Conservation (phyloP, 2,113 vertebrate genomes). For the Myotis yumanensis region DNA sequence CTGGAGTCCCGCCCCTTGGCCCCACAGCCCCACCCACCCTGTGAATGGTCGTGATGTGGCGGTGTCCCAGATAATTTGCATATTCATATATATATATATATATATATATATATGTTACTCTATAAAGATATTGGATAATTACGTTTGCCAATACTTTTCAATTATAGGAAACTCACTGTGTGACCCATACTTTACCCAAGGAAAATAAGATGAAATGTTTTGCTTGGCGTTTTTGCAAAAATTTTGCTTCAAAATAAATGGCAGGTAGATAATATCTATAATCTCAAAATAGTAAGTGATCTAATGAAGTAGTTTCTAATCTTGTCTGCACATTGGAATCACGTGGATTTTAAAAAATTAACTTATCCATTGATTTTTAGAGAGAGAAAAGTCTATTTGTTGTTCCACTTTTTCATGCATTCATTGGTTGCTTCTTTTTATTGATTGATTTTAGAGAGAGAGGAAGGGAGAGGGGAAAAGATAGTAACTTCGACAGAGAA, state of each 20-base stretch:
- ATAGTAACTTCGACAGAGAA: no score
- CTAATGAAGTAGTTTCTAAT: background rate
- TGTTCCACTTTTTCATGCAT: background rate
- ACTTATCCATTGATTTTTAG: background rate
- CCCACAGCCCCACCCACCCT: no score
- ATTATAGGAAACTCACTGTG: background rate
- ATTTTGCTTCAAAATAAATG: background rate
- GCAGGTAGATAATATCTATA: background rate
- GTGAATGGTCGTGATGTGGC: no score
- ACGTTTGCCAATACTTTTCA: background rate
- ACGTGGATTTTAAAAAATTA: background rate
- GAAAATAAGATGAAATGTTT: slow-evolving; percentile 2
- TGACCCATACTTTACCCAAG: background rate
- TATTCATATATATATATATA: no score
- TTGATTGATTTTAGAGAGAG: no score
- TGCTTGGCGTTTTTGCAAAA: background rate
- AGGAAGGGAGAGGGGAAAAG: no score
- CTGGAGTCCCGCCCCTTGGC: no score
- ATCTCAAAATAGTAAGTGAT: background rate
- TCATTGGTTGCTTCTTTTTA: background rate
- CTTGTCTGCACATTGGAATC: background rate
- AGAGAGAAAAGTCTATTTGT: background rate
- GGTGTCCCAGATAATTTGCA: no score
- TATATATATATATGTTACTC: background rate
- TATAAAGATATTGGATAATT: background rate